Evolutionary conservation across 2,113 vertebrate species (phyloP).

Genomic region (Mystacornis crossleyi): DNA sequence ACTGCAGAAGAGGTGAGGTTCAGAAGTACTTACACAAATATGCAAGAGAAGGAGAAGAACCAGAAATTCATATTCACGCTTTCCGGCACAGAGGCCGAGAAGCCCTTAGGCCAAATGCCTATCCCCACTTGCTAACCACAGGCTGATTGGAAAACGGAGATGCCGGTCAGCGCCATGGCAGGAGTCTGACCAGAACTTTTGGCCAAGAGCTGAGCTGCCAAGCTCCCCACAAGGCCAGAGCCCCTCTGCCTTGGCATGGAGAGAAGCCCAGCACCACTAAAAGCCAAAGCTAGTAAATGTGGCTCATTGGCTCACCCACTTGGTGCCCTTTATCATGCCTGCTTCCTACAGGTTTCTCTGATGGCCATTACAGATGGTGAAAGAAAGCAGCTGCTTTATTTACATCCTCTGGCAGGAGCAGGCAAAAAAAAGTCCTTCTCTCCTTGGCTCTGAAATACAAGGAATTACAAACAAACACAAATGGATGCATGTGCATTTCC

Average conservation of each 20-base stretch:
- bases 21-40: not conserved
- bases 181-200: not conserved
- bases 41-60: not conserved
- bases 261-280: not conserved
- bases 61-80: not conserved
- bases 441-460: not conserved
- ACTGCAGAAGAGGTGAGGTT: not conserved
- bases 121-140: not conserved
- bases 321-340: not conserved
- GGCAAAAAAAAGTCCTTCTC: not conserved
- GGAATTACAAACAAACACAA: not conserved
- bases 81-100: not conserved
- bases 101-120: not conserved
- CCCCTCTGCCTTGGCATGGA: not conserved
- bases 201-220: not conserved
- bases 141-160: not conserved
- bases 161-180: fast-evolving
- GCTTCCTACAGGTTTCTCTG: not conserved
- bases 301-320: not conserved
- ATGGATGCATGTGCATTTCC: not conserved
- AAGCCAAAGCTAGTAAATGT: not conserved
- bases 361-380: not conserved
- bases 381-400: not conserved
- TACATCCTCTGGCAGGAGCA: not conserved
- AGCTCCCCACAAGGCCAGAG: not conserved